phyloP scores from a whole-genome alignment of 2,888 invertebrate genomes.

The Galeopsomyia nigrocyanea region DNA sequence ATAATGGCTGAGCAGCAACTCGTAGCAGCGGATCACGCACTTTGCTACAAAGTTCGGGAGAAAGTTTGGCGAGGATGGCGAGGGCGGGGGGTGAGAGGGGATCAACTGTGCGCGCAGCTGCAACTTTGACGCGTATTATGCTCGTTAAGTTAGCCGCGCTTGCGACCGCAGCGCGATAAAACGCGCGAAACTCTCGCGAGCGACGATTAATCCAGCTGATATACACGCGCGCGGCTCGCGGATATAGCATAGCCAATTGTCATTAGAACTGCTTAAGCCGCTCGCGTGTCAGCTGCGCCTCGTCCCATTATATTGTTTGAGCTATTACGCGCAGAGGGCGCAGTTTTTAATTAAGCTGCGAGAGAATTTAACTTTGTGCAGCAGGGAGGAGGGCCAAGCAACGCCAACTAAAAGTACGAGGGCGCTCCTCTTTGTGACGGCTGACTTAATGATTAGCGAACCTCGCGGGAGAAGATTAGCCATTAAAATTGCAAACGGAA shows the following conservation, averaged over 20 bases:
- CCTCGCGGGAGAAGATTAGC: too few relatives aligned
- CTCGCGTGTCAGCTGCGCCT: conserved; percentile 12
- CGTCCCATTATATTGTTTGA: neutral
- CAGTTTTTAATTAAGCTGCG: conserved; percentile 35
- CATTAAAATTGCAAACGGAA: too few relatives aligned
- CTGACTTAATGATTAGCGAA: too few relatives aligned
- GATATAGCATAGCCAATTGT: conserved; percentile 28
- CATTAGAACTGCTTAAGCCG: conserved; percentile 36
- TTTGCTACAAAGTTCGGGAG: conserved; percentile 52
- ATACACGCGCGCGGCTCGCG: neutral
- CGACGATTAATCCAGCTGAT: conserved; percentile 48
- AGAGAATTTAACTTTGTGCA: too few relatives aligned
- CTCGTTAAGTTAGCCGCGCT: conserved; percentile 55
- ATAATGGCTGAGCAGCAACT: neutral
- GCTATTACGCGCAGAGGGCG: neutral
- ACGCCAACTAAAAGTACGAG: too few relatives aligned
- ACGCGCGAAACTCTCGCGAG: conserved; percentile 27
- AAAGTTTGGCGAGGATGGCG: conserved; percentile 48
- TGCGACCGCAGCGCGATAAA: conserved; percentile 36
- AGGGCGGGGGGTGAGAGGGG: neutral
- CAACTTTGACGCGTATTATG: conserved; percentile 62
- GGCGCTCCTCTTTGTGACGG: too few relatives aligned
- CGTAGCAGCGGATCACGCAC: conserved; percentile 53
- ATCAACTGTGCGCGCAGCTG: conserved; percentile 50
- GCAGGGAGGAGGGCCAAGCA: too few relatives aligned